These are phyloP conservation scores for Meghimatium bilineatum DNA, from an alignment of 2,888 invertebrate species.

Conservation along the genomic window DNA sequence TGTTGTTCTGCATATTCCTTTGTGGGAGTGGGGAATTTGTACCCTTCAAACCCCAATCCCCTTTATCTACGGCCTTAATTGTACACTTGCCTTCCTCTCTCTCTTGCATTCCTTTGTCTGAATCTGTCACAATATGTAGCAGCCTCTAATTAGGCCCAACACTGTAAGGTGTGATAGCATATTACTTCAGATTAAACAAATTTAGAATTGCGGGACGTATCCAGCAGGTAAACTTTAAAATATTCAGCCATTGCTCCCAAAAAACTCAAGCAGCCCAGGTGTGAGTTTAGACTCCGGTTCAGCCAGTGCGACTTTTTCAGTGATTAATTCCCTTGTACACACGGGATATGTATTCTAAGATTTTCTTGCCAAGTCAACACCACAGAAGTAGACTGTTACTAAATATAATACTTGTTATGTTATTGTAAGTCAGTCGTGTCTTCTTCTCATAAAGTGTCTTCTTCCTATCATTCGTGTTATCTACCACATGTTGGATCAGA, in stretches of 20 bases:
- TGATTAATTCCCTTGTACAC: not conserved
- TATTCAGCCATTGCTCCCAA: slow-evolving; percentile 6
- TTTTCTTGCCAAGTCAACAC: not conserved
- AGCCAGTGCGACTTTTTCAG: not conserved
- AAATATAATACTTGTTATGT: slow-evolving; percentile 12
- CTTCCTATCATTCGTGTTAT: not conserved
- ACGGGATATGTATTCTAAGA: not conserved
- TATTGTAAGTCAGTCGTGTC: not conserved
- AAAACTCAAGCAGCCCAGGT: not conserved
- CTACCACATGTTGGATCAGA: not conserved
- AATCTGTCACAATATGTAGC: not conserved
- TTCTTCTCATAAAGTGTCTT: not conserved
- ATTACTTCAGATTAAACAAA: slow-evolving; percentile 16
- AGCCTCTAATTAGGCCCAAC: not conserved
- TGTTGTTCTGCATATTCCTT: no score
- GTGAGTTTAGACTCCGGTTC: not conserved
- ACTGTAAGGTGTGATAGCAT: not conserved
- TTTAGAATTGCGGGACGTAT: slow-evolving; percentile 5
- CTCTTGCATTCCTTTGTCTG: not conserved
- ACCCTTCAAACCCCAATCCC: no score
- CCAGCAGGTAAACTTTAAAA: slow-evolving; percentile 26
- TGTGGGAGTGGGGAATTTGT: no score
- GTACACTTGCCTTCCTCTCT: no score
- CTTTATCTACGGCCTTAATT: no score
- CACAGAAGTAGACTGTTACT: not conserved